Evolutionary conservation across 2,888 invertebrate genomes (phyloP).

Genomic region (Dorcus hopei): DNA sequence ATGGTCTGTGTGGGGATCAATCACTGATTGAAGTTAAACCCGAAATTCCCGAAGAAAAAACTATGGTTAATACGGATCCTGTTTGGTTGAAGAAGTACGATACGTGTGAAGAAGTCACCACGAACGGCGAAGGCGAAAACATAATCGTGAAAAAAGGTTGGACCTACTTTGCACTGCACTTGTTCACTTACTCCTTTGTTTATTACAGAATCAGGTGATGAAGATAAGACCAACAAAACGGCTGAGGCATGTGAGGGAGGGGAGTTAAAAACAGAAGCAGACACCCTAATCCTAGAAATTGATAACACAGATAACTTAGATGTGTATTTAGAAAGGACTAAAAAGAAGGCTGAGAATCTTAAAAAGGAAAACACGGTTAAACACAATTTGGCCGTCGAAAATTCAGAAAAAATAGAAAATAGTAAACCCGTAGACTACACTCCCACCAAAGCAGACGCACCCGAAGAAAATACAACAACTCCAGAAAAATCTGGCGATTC

Average conservation of each 20-base stretch:
- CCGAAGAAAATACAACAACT: slow-evolving; percentile 4
- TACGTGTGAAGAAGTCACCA: background rate
- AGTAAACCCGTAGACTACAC: background rate
- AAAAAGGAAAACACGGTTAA: background rate
- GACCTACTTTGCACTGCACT: too few species aligned
- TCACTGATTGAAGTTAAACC: slow-evolving; percentile 4
- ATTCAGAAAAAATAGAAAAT: background rate
- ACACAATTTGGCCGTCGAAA: background rate
- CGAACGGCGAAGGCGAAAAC: background rate
- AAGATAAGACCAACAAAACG: too few species aligned
- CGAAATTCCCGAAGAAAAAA: background rate
- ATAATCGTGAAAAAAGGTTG: background rate
- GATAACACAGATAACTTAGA: slow-evolving; percentile 17
- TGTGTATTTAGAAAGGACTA: slow-evolving; percentile 10
- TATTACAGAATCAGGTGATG: slow-evolving; percentile 9
- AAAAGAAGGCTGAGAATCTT: background rate
- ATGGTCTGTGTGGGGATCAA: background rate
- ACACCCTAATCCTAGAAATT: slow-evolving; percentile 11
- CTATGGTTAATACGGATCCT: background rate
- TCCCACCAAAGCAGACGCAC: background rate
- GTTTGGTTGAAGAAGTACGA: background rate
- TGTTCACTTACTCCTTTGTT: background rate
- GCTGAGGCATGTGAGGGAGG: slow-evolving; percentile 1
- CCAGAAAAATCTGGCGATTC: slow-evolving; percentile 5
- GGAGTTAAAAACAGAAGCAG: slow-evolving; percentile 11